Evolutionary conservation across 2,113 vertebrate species (phyloP).

Genomic region (Eudyptes chrysolophus): DNA sequence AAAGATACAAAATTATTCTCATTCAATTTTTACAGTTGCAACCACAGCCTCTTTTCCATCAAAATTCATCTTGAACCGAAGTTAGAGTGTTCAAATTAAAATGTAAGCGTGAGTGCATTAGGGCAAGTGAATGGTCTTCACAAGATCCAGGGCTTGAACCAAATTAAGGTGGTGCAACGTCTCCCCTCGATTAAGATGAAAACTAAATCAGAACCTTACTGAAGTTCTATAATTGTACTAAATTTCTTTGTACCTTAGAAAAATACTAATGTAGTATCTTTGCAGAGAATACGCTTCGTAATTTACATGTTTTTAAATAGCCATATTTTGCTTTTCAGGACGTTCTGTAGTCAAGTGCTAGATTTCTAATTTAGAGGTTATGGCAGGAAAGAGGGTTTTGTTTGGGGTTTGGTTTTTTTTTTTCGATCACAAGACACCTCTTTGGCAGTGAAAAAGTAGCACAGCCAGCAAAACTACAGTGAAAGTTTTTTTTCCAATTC

Average conservation of each 20-base stretch:
- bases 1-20: neutral
- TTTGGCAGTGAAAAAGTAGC: neutral
- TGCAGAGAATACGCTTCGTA: neutral
- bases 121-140: neutral
- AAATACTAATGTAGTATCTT: neutral
- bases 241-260: neutral
- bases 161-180: neutral
- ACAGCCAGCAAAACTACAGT: neutral
- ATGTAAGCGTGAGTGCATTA: rapidly evolving
- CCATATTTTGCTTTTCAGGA: neutral
- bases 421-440: neutral
- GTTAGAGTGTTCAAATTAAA: rapidly evolving
- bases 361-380: neutral
- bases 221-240: neutral
- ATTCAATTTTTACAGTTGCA: neutral
- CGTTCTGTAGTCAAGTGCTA: neutral
- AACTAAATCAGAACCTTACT: neutral
- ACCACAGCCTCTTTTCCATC: neutral
- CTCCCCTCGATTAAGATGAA: neutral
- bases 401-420: neutral
- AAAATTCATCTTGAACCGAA: neutral
- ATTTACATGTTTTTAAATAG: neutral
- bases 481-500: neutral
- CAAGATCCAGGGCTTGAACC: neutral
- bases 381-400: neutral